These are phyloP conservation scores for Stictonetta naevosa DNA, from an alignment of 2,113 vertebrate genomes.

Conservation along the genomic window DNA sequence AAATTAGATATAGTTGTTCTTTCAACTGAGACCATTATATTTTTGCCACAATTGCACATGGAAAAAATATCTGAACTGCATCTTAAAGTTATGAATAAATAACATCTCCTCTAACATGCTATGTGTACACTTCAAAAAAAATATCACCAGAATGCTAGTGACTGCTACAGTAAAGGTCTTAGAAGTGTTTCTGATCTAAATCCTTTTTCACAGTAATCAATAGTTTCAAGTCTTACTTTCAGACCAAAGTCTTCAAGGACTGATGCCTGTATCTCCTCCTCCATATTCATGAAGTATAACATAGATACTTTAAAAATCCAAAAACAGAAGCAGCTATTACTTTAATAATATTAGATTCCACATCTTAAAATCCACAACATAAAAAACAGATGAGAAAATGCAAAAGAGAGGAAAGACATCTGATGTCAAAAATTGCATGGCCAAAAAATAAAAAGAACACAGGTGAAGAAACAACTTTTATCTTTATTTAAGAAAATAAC, in stretches of 20 bases:
- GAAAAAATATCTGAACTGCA: neutral
- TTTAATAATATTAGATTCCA: neutral
- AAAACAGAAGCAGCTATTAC: neutral
- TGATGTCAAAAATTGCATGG: neutral
- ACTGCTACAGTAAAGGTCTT: neutral
- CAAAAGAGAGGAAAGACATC: neutral
- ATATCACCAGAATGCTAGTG: neutral
- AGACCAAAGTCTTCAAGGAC: neutral
- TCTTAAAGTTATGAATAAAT: neutral
- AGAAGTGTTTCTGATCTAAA: neutral
- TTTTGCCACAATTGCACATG: neutral
- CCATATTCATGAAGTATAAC: neutral
- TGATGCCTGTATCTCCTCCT: neutral
- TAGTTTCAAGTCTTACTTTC: neutral
- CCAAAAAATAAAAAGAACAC: neutral
- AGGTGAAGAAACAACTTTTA: neutral
- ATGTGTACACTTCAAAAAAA: neutral
- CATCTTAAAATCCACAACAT: neutral
- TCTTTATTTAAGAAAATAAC: neutral
- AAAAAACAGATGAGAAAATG: neutral
- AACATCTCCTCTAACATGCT: neutral
- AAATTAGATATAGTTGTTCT: conserved; percentile 48
- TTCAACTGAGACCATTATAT: neutral
- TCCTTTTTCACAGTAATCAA: neutral
- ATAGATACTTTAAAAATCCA: neutral